Percentiles rank a stretch among this genome's conserved stretches.
phyloP scores from a whole-genome alignment of 1,140 invertebrate species.

The Brachionus asplanchnoidis region DNA sequence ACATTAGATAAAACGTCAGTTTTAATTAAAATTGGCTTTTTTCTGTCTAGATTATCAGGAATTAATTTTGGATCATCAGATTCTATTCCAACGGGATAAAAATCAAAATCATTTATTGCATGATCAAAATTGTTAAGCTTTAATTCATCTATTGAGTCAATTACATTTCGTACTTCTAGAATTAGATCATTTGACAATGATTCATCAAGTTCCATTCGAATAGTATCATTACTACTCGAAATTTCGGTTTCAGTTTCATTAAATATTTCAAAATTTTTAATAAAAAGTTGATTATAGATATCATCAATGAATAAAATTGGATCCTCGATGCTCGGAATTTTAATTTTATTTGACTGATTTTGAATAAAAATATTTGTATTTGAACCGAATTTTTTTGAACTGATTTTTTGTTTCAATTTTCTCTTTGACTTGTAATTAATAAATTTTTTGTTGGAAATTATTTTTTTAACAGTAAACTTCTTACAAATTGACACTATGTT shows the following conservation, averaged over 20 bases:
- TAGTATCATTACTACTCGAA: not conserved
- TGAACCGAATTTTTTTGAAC: not conserved
- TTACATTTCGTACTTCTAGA: not conserved
- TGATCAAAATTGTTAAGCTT: no score
- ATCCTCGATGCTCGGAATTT: slow-evolving; percentile 13
- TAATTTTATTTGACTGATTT: not conserved
- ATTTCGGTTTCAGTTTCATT: not conserved
- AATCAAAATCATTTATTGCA: no score
- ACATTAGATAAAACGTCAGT: no score
- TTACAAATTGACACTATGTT: not conserved
- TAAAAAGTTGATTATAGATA: not conserved
- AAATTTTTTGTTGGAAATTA: not conserved
- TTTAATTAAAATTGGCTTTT: not conserved
- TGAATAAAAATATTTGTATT: not conserved
- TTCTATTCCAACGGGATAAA: no score
- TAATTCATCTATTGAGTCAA: not conserved
- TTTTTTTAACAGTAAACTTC: not conserved
- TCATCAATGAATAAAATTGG: slow-evolving; percentile 11
- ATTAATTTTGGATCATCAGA: not conserved
- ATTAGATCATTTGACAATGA: not conserved
- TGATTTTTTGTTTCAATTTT: not conserved
- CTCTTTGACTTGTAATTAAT: no score
- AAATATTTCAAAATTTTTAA: not conserved
- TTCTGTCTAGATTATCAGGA: not conserved
- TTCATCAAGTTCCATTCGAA: not conserved